These are phyloP conservation scores for Macaria liturata DNA, from an alignment of 2,888 invertebrate genomes.

Conservation along the genomic window DNA sequence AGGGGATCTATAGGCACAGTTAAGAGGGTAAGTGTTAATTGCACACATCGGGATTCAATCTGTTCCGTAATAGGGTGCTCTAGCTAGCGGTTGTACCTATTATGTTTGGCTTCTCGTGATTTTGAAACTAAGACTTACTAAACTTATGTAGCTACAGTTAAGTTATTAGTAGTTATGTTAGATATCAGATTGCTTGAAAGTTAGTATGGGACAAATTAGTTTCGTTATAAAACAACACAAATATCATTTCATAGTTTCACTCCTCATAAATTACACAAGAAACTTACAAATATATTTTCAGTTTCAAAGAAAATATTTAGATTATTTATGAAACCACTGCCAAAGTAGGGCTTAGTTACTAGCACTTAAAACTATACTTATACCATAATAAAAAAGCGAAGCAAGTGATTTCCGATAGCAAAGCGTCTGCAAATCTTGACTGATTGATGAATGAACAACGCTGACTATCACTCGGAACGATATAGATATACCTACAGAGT, in stretches of 20 bases:
- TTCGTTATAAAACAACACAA: neutral
- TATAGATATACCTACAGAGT: too few relatives aligned
- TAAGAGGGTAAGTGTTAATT: conserved; percentile 26
- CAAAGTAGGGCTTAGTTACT: too few relatives aligned
- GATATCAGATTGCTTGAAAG: conserved; percentile 35
- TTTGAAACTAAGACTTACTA: neutral
- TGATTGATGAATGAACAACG: conserved; percentile 33
- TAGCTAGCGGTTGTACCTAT: conserved; percentile 18
- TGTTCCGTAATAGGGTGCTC: conserved; percentile 18
- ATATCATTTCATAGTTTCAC: too few relatives aligned
- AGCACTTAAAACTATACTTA: too few relatives aligned
- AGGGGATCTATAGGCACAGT: conserved; percentile 17
- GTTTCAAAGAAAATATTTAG: too few relatives aligned
- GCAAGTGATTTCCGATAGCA: conserved; percentile 20
- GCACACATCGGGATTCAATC: conserved; percentile 24
- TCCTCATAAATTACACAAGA: too few relatives aligned
- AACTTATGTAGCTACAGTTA: conserved; percentile 6
- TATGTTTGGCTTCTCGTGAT: neutral
- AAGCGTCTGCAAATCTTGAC: conserved; percentile 22
- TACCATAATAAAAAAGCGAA: conserved; percentile 13
- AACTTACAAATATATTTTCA: too few relatives aligned
- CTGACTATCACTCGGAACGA: conserved; percentile 26
- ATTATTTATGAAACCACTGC: too few relatives aligned
- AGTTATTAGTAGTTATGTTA: conserved; percentile 25
- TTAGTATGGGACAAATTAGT: conserved; percentile 25